Evolutionary conservation across 2,888 invertebrate genomes (phyloP).

Genomic region (Rhodophaea formosa): DNA sequence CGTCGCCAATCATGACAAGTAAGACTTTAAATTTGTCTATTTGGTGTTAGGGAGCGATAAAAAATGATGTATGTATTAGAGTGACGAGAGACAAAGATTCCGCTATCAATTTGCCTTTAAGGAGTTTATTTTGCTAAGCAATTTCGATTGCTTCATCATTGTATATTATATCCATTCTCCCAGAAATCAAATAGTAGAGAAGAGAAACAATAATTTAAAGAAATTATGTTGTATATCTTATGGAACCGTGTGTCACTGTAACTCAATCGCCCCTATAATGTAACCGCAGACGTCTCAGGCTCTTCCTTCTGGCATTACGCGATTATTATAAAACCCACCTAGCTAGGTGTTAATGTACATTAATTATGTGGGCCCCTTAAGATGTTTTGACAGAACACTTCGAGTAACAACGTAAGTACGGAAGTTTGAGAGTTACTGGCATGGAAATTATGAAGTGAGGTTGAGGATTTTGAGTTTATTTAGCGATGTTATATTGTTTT

Average conservation of each 20-base stretch:
- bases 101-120: not conserved
- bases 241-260: conserved; percentile 44
- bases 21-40: not conserved
- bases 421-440: conserved; percentile 33
- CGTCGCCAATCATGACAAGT: conserved; percentile 1
- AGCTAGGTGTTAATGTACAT: conserved; percentile 68
- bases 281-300: conserved; percentile 52
- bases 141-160: not conserved
- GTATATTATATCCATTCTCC: not conserved
- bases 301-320: conserved; percentile 45
- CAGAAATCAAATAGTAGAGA: too few species aligned
- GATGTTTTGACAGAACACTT: conserved; percentile 62
- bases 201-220: too few species aligned
- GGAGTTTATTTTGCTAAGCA: not conserved
- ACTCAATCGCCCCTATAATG: conserved; percentile 51
- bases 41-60: not conserved
- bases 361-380: conserved; percentile 58
- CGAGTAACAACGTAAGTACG: conserved; percentile 49
- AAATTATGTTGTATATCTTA: conserved; percentile 13
- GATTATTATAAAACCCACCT: conserved; percentile 60
- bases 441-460: conserved; percentile 15
- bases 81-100: not conserved
- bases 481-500: not conserved
- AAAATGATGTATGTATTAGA: conserved; percentile 2
- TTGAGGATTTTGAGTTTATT: not conserved